Evolutionary conservation across 1,140 invertebrate species (phyloP).

Genomic region (Panagrolaimus sp.): DNA sequence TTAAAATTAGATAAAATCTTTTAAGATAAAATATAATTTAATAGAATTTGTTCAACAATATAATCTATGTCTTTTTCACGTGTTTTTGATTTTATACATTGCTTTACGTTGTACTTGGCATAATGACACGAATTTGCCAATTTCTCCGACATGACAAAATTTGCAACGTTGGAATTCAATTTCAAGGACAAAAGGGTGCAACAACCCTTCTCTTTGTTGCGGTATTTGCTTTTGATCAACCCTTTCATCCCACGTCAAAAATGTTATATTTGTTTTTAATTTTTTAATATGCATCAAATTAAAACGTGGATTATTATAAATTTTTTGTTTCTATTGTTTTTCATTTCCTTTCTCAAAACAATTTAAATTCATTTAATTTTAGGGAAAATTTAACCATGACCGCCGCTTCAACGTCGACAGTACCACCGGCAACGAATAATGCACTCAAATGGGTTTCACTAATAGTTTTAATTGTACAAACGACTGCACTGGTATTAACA

Average conservation of each 20-base stretch:
- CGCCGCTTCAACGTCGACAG: background rate
- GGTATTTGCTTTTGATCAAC: no score
- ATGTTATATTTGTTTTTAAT: background rate
- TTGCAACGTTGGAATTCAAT: no score
- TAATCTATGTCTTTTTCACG: no score
- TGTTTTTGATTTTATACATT: no score
- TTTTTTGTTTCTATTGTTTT: background rate
- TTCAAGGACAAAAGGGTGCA: no score
- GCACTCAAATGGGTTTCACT: constrained; percentile 57
- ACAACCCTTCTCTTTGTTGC: no score
- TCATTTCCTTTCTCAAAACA: background rate
- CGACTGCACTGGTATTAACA: constrained; percentile 62
- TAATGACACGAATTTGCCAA: no score
- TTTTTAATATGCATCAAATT: background rate
- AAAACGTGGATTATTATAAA: background rate
- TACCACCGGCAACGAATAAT: constrained; percentile 10
- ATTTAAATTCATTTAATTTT: background rate
- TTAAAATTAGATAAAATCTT: no score
- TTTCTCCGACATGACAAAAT: no score
- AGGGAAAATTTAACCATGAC: background rate
- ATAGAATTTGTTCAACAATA: no score
- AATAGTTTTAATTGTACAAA: constrained; percentile 62
- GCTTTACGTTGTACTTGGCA: no score
- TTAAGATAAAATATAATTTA: no score
- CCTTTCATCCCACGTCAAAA: background rate